Evolutionary conservation across 2,888 invertebrate species (phyloP), one percentile per base, ranked within the genome.

Genomic region (Shargacucullia verbasci): DNA sequence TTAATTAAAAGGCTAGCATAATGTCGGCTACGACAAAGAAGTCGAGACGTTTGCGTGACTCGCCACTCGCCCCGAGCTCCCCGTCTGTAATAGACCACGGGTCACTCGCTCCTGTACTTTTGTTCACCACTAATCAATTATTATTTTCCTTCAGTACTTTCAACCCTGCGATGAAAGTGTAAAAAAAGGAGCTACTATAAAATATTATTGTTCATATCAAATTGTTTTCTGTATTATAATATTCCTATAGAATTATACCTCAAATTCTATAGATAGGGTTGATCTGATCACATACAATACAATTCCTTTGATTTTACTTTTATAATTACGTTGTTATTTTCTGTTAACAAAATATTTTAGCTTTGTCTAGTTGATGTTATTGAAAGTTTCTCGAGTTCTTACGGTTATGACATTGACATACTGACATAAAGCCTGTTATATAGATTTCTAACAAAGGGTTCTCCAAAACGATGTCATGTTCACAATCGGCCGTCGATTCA

Each of bases 391-490:
- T n/a, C n/a, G n/a, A n/a, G 34, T 33, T 35, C 35, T 44, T 47
- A 50, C 46, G 45, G 37, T 57, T 33, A 14, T 67, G 71, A 69
- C 79, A 76, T 75, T 78, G 79, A 74, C 79, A 79, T 37, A 77
- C 60, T 76, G 44, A 61, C 68, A 59, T 9, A 52, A 7, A 27
- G 7, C 27, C 31, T 27, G 27, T 13, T 27, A 27, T 44, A 35
- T 35, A 27, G 10, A 31, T 31, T 48, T 57, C 20, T 20, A 33
- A 52, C 55, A 53, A 61, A 27, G 37, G 45, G 8, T 38, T 49
- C 13, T n/a, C 37, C 31, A 20, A 46, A 56, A 64, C 47, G 14
- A 37, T 59, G 57, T 38, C 59, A 31, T 39, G 39, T 47, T 43
- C 25, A 60, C 64, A 70, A 60, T 47, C 12, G 45, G 2, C 35